Evolutionary conservation across 2,888 invertebrate genomes (phyloP).

Genomic region (Pachydiplax longipennis): DNA sequence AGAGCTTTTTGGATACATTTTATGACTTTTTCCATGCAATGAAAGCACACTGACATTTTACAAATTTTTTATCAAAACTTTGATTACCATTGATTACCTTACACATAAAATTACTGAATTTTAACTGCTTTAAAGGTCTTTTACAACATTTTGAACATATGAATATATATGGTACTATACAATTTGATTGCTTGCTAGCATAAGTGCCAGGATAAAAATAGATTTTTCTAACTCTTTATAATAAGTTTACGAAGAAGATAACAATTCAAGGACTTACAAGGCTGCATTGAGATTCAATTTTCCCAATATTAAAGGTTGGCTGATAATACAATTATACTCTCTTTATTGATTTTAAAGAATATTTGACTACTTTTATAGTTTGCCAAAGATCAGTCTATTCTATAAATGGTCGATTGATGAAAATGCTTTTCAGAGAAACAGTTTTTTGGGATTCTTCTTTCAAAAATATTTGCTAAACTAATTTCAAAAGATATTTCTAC

Average conservation of each 20-base stretch:
- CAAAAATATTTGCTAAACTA: not conserved
- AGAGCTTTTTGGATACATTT: not conserved
- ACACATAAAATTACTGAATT: not conserved
- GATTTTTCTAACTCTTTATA: not conserved
- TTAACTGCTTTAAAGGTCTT: not conserved
- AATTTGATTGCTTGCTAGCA: not conserved
- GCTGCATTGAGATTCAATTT: not conserved
- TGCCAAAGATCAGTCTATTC: no score
- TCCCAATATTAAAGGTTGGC: not conserved
- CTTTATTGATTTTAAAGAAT: no score
- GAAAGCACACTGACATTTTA: not conserved
- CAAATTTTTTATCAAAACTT: not conserved
- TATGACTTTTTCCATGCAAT: not conserved
- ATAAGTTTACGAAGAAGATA: not conserved
- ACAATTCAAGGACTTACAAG: not conserved
- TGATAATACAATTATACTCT: no score
- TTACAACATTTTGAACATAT: not conserved
- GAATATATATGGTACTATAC: not conserved
- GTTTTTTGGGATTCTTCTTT: not conserved
- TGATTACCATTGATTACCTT: not conserved
- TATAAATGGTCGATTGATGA: no score
- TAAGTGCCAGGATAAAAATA: not conserved
- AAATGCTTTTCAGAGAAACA: not conserved
- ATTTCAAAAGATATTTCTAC: not conserved
- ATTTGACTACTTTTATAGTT: no score